Evolutionary conservation across 2,797 vertebrate genomes (phyloP).

Genomic region (Picus viridis): DNA sequence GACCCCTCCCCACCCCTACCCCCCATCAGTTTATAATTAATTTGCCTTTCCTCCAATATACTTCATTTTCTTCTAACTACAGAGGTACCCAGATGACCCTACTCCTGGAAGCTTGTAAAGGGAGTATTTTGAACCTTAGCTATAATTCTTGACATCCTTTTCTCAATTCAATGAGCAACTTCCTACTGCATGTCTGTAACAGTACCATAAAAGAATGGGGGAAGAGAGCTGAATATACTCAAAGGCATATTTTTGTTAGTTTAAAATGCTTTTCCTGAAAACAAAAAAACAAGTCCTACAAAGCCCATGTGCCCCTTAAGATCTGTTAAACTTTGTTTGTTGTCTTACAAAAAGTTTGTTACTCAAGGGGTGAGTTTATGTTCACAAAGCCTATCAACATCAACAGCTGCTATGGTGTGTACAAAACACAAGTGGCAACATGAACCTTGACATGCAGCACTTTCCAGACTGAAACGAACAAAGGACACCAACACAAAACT

Average conservation of each 20-base stretch:
- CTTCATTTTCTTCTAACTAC: not conserved
- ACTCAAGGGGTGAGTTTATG: not conserved
- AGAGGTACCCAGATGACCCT: not conserved
- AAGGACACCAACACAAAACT: not conserved
- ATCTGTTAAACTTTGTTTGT: not conserved
- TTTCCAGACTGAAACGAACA: not conserved
- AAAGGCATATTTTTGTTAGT: not conserved
- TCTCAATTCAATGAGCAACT: not conserved
- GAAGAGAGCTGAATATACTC: not conserved
- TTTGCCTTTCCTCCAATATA: not conserved
- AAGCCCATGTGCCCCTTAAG: not conserved
- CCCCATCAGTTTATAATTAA: not conserved
- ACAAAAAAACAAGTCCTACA: not conserved
- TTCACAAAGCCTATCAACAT: not conserved
- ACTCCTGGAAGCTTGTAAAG: not conserved
- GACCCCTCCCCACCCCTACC: not conserved
- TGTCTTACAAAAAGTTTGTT: not conserved
- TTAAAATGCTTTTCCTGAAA: not conserved
- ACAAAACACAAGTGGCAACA: not conserved
- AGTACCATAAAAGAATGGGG: not conserved
- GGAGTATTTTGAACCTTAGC: not conserved
- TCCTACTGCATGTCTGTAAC: accelerated
- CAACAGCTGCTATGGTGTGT: not conserved
- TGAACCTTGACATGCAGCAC: not conserved
- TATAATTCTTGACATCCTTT: not conserved